Base-by-base conservation (phyloP, 2,888 invertebrate species). In the Camptogramma bilineatum region DNA sequence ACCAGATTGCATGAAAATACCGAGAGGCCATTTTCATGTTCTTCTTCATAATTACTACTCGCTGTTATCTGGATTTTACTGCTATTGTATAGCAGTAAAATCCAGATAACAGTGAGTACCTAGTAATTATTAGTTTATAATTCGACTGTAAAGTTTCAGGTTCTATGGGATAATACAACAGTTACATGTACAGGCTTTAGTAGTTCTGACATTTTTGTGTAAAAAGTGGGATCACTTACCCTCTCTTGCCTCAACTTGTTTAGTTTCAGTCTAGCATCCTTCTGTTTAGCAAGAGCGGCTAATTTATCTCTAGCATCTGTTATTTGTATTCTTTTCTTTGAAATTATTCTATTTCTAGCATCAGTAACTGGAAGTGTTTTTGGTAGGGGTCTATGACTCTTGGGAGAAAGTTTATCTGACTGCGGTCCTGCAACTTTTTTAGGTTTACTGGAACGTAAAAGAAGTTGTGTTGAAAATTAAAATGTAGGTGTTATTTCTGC, bases 231-330 rank as follows among this genome's bases (percentile, higher is more conserved):
- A 2, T 28, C 21, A 18, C 62, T 47, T 76, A 90, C 91, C 80
- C 91, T 87, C 63, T 86, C 89, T 69, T 93, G 93, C 68, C 96
- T 90, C 52, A 96, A 87, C 78, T 95, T 95, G 60, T 96, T 94
- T 54, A 97, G 84, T 82, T 96, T 95, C 54, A 95, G 88, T 50
- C 97, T 94, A 7, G 97, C 97, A 91, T 97, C 97, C 68, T 95
- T 95, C 59, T 94, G 94, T 78, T 96, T 96, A 0, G 96, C 96
- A 73, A 96, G 95, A 85, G 96, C 95, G 3, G 95, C 95, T 56
- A 97, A 88, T 76, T 96, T 96, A 73, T 97, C 97, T 65, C 97
- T 93, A 0, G 97, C 97, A 93, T 97, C 97, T 0, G 94, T 94
- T 24, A 97, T 95, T 77, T 95, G 95, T 52, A 94, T 94, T 53